Conservation (phyloP, 2,888 invertebrate species). For the Amaurobius ferox region DNA sequence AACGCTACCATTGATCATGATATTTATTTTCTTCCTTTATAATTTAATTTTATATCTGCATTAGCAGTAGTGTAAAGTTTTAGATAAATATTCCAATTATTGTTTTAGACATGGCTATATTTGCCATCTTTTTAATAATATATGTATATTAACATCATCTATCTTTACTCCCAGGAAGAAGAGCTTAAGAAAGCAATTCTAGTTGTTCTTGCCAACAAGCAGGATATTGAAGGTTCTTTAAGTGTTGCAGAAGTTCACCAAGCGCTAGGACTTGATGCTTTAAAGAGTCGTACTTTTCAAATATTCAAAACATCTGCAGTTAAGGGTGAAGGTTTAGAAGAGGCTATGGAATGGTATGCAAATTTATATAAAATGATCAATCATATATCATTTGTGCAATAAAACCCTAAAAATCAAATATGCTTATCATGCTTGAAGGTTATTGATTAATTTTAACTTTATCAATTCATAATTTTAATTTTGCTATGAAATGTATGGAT, state of each 20-base stretch:
- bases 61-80: too few relatives aligned
- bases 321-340: constrained; percentile 97
- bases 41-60: too few relatives aligned
- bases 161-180: constrained; percentile 94
- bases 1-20: too few relatives aligned
- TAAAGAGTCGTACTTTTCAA: constrained; percentile 98
- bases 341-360: constrained; percentile 98
- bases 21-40: too few relatives aligned
- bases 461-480: too few relatives aligned
- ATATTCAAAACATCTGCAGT: constrained; percentile 99
- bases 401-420: too few relatives aligned
- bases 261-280: constrained; percentile 93
- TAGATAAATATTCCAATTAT: too few relatives aligned
- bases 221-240: constrained; percentile 98
- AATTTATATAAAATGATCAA: neutral
- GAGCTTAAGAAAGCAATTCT: constrained; percentile 96
- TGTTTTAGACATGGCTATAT: too few relatives aligned
- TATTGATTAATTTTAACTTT: too few relatives aligned
- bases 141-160: too few relatives aligned
- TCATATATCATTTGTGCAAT: neutral
- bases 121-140: too few relatives aligned
- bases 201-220: constrained; percentile 98
- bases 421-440: neutral
- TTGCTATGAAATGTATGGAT: too few relatives aligned
- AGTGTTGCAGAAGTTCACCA: constrained; percentile 97